phyloP scores from a whole-genome alignment of 2,113 vertebrate genomes.

The Pteronura brasiliensis region DNA sequence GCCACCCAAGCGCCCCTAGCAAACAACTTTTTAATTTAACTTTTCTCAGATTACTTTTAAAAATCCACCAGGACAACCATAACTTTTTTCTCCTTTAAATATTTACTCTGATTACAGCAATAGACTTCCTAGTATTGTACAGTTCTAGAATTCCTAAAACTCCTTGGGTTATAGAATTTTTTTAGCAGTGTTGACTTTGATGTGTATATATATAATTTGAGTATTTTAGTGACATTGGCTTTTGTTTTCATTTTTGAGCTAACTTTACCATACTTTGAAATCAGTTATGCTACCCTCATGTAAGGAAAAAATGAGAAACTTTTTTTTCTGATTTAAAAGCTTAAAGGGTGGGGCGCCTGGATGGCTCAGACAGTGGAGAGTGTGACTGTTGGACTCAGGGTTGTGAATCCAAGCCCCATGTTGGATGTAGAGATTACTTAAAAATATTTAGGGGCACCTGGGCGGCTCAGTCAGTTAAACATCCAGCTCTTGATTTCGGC shows the following conservation, averaged over 20 bases:
- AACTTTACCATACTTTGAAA: neutral
- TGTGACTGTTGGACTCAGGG: neutral
- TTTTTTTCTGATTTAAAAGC: neutral
- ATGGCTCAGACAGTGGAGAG: neutral
- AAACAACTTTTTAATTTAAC: neutral
- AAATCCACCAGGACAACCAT: neutral
- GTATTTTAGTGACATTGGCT: neutral
- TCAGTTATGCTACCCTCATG: neutral
- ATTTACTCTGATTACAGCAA: neutral
- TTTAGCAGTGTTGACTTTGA: neutral
- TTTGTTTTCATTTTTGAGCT: conserved; percentile 18
- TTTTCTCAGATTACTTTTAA: neutral
- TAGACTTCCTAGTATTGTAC: neutral
- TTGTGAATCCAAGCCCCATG: neutral
- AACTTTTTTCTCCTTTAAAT: neutral
- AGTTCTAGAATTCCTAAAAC: neutral
- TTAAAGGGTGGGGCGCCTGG: neutral
- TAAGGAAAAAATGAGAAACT: neutral
- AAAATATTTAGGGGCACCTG: neutral
- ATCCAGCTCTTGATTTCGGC: neutral
- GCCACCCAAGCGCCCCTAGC: no score
- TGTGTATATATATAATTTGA: neutral
- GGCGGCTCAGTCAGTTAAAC: neutral
- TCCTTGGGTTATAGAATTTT: neutral
- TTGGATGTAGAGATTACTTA: neutral